Base-by-base conservation (phyloP, 2,113 vertebrate genomes). In the Dipodomys stephensi region DNA sequence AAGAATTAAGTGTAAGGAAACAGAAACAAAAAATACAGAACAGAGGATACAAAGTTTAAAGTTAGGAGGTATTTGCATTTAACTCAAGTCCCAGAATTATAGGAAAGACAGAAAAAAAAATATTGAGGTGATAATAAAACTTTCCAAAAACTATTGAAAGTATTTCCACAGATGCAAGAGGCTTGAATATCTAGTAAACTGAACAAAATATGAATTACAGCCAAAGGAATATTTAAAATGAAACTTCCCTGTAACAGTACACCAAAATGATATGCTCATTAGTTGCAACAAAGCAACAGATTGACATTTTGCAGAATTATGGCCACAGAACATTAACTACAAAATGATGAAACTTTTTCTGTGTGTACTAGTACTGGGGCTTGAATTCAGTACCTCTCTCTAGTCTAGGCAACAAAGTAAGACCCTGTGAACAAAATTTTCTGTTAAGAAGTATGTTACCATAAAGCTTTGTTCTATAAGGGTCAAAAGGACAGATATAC, bases 131-230 rank as follows among this genome's bases (percentile, higher is more conserved):
- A 62, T 82, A 25, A 86, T 46, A 65, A 39, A 39, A 39, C 39
- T 39, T 39, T 39, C 39, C 39, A 39, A 39, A 39, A 84, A 72
- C 0, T 81, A 23, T 39, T 81, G 7, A 76, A 81, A 62, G 57
- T 35, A 57, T 39, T 57, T 67, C 64, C 5, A 60, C 9, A 68
- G 78, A 68, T 78, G 69, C 92, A 78, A 93, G 39, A 79, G 44
- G 27, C 39, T 92, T 32, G 65, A 60, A 86, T 53, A 89, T 30
- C 53, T 83, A 83, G 46, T 13, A 93, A 83, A 89, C 39, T 74
- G 79, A 82, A 74, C 69, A 81, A 81, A 83, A 92, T 23, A 93
- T 32, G 6, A 88, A 72, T 85, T 60, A 92, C 27, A 88, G 69
- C 1, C 39, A 92, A 72, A 78, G 44, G 28, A 65, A 25, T 12